Base-by-base conservation (phyloP, 2,113 vertebrate genomes). In the Piprites chloris region DNA sequence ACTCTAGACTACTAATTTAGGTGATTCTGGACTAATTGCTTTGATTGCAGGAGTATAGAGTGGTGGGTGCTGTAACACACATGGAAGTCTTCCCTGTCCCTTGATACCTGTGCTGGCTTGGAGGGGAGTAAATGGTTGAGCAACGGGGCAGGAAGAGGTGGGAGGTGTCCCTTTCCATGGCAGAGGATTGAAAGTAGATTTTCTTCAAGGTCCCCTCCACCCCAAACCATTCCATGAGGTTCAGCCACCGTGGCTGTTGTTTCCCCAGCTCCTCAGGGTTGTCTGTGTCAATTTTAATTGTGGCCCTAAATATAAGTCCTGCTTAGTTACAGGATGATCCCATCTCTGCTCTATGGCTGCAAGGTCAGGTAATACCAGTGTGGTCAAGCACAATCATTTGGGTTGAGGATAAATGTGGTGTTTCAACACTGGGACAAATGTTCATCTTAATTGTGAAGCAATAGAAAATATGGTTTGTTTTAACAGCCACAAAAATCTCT, bases 31-130 rank as follows among this genome's bases (percentile, higher is more conserved):
- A 61, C 27, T 44, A 10, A 32, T 10, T 27, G 55, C 33, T 76
- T 76, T 59, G 33, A 8, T 26, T 8, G 24, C 37, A 30, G 39
- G 49, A 49, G 17, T 13, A 35, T 30, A 1, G 44, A 19, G 56
- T 4, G 44, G 6, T 61, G 44, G 21, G 4, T 56, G 44, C 49
- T 6, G 23, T 37, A 13, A 7, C 52, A 32, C 0, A 0, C 39
- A 4, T 0, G 1, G 30, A 7, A 1, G 23, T 9, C 42, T 18
- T 50, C n/a, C 37, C 20, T 1, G 10, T 6, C 7, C 41, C 17
- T 11, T 1, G 2, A 30, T 19, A 15, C 0, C 0, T 18, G 13
- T 15, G 22, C 9, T 78, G 69, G 26, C 44, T 1, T 6, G 3
- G 8, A 32, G 24, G 9, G 5, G 5, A 33, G 9, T 3, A 8